Evolutionary conservation across 2,797 vertebrate species (phyloP).

Genomic region (Gephyroberyx darwinii): DNA sequence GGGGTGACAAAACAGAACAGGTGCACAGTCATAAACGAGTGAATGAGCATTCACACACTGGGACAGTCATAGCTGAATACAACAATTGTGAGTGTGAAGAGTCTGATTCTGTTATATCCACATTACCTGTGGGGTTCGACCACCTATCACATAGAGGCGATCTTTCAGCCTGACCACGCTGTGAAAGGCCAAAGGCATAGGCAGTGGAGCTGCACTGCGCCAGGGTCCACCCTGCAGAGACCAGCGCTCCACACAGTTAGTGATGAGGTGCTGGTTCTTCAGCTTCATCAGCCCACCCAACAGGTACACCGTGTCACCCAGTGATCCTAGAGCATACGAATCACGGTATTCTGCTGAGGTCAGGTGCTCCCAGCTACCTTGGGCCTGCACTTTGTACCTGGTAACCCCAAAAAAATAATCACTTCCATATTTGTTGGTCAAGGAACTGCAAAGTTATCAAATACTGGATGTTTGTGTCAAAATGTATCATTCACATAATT

Average conservation of each 20-base stretch:
- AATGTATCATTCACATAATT: too few species aligned
- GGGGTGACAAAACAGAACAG: slow-evolving; percentile 64
- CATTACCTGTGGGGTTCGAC: slow-evolving; percentile 94
- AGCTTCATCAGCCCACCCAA: slow-evolving; percentile 95
- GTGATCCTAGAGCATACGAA: slow-evolving; percentile 88
- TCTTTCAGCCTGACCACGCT: slow-evolving; percentile 85
- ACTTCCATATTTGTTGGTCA: neutral
- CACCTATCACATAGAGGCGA: slow-evolving; percentile 91
- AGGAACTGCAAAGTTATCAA: neutral
- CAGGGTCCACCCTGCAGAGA: slow-evolving; percentile 88
- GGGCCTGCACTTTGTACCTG: slow-evolving; percentile 91
- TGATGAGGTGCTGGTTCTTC: slow-evolving; percentile 92
- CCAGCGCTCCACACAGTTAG: slow-evolving; percentile 92
- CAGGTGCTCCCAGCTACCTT: slow-evolving; percentile 91
- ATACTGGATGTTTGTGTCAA: too few species aligned
- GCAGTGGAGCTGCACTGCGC: slow-evolving; percentile 89
- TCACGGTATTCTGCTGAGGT: slow-evolving; percentile 91
- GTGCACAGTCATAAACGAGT: slow-evolving; percentile 48
- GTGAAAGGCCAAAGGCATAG: slow-evolving; percentile 91
- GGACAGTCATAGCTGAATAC: neutral
- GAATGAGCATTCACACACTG: slow-evolving; percentile 16
- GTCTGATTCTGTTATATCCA: neutral
- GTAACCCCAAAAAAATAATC: slow-evolving; percentile 39
- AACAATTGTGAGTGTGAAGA: neutral
- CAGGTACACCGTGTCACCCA: slow-evolving; percentile 88